phyloP scores from a whole-genome alignment of 2,113 vertebrate species.

The Lophius piscatorius region DNA sequence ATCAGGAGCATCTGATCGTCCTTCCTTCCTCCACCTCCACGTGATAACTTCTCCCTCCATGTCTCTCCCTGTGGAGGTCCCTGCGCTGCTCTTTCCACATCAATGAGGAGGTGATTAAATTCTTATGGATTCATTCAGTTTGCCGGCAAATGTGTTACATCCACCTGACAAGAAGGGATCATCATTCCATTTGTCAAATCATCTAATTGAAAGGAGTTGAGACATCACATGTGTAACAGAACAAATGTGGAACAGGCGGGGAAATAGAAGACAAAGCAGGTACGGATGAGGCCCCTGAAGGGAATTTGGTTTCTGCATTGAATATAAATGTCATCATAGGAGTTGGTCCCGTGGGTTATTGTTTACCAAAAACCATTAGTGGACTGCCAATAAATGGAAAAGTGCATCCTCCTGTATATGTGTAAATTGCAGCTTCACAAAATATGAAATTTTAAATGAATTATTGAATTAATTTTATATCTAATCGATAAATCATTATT shows the following conservation, averaged over 20 bases:
- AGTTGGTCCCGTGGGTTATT: conserved; percentile 48
- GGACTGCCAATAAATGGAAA: no score
- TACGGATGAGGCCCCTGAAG: conserved; percentile 25
- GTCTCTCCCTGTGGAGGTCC: conserved; percentile 28
- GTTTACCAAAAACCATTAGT: conserved; percentile 39
- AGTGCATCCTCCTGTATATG: conserved; percentile 6
- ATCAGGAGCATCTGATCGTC: neutral
- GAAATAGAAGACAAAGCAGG: conserved; percentile 55
- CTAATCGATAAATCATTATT: neutral
- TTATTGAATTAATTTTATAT: no score
- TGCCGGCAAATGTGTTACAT: conserved; percentile 52
- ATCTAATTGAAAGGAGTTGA: conserved; percentile 41
- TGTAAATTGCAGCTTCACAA: neutral
- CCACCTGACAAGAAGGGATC: conserved; percentile 46
- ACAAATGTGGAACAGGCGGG: conserved; percentile 41
- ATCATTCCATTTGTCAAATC: conserved; percentile 43
- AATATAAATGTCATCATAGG: conserved; percentile 53
- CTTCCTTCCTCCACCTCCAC: neutral
- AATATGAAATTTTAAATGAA: no score
- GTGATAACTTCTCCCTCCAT: neutral
- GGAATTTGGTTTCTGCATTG: conserved; percentile 43
- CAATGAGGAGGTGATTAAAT: conserved; percentile 51
- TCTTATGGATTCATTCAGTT: conserved; percentile 45
- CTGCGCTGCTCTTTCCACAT: conserved; percentile 33
- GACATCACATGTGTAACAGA: conserved; percentile 54